Percentiles rank a stretch among this genome's conserved stretches.
Evolutionary conservation across 2,888 invertebrate species (phyloP).

Genomic region (Oxyteleia sp.): DNA sequence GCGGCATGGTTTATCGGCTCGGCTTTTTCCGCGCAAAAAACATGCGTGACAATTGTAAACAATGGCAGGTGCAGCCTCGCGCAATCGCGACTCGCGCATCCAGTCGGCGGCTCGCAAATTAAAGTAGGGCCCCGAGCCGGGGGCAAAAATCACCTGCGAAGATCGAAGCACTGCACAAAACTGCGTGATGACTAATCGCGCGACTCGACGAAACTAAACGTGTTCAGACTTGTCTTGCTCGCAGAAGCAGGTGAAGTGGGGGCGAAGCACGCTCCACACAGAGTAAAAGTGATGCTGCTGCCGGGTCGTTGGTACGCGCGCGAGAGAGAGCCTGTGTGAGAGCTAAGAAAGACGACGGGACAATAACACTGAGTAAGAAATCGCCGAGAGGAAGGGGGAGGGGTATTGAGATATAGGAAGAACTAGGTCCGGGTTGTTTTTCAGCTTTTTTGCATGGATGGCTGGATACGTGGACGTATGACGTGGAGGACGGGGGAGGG

Average conservation of each 20-base stretch:
- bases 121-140: too few relatives aligned
- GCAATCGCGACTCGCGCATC: neutral
- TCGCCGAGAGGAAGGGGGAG: conserved; percentile 4
- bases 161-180: conserved; percentile 46
- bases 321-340: conserved; percentile 5
- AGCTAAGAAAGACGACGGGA: conserved; percentile 14
- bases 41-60: conserved; percentile 11
- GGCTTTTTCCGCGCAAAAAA: conserved; percentile 16
- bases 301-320: neutral
- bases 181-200: conserved; percentile 72
- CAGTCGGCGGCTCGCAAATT: too few relatives aligned
- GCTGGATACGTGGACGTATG: conserved; percentile 15
- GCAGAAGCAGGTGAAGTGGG: conserved; percentile 65
- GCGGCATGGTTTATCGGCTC: conserved; percentile 26
- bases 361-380: conserved; percentile 32
- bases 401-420: conserved; percentile 24
- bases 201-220: conserved; percentile 71
- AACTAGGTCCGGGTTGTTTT: conserved; percentile 58
- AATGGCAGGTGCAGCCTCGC: neutral
- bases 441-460: conserved; percentile 7
- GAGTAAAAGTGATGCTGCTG: conserved; percentile 58
- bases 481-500: conserved; percentile 29
- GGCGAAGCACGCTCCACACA: conserved; percentile 45
- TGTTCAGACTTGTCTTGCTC: conserved; percentile 71
- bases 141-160: conserved; percentile 35